Conservation (phyloP, 2,797 vertebrate genomes). For the Chaetodon trifasciatus region DNA sequence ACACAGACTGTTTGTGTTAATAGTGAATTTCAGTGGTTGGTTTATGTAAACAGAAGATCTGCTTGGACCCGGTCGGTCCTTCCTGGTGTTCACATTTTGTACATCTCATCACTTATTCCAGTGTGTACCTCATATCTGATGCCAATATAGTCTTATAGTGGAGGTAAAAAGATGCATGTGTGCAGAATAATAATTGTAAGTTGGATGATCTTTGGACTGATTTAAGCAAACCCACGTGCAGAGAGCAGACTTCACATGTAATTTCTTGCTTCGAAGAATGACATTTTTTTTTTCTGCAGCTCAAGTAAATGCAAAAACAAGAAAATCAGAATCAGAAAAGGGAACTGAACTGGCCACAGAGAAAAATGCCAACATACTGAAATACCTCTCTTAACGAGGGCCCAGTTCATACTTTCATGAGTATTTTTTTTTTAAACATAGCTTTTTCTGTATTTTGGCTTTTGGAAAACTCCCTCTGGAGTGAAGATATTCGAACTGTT, state of each 20-base stretch:
- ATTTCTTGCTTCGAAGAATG: too few relatives aligned
- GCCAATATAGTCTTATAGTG: neutral
- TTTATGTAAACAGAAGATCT: conserved; percentile 18
- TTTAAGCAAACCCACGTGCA: neutral
- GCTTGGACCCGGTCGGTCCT: neutral
- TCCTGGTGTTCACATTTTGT: neutral
- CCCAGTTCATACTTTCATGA: too few relatives aligned
- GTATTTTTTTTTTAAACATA: too few relatives aligned
- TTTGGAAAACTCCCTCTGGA: too few relatives aligned
- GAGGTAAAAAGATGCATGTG: neutral
- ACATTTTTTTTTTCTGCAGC: too few relatives aligned
- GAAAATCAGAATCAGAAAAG: too few relatives aligned
- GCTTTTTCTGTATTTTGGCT: too few relatives aligned
- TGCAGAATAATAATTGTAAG: neutral
- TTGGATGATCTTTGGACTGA: neutral
- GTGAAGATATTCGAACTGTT: too few relatives aligned
- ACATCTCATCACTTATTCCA: neutral
- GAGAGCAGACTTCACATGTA: neutral
- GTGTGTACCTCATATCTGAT: neutral
- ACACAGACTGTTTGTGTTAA: conserved; percentile 21
- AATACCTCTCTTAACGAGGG: too few relatives aligned
- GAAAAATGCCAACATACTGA: too few relatives aligned
- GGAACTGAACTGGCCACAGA: too few relatives aligned
- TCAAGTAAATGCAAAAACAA: too few relatives aligned
- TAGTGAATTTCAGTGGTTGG: conserved; percentile 2